These are phyloP conservation scores for Leptoclinus maculatus DNA, from an alignment of 2,797 vertebrate species.

Conservation along the genomic window DNA sequence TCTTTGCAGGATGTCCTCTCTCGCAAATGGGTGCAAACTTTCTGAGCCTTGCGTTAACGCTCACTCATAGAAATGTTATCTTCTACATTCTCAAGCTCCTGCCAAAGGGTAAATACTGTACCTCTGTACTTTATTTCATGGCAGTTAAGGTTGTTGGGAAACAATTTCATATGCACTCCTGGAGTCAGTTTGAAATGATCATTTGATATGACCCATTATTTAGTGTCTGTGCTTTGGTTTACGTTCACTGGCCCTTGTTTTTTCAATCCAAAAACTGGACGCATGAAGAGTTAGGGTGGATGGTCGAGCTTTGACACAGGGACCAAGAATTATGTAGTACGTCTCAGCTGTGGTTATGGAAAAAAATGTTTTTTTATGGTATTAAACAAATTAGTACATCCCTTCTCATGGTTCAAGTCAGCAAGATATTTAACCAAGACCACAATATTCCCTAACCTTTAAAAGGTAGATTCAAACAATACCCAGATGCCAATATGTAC, in stretches of 20 bases:
- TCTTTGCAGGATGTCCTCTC: constrained; percentile 61
- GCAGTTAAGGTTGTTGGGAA: constrained; percentile 8
- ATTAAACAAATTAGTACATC: background rate
- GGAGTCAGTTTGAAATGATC: background rate
- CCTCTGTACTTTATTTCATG: constrained; percentile 11
- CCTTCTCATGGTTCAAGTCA: background rate
- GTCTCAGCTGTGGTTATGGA: background rate
- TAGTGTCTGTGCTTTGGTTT: background rate
- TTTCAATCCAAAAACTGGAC: background rate
- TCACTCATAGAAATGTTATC: constrained; percentile 26
- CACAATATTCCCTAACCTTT: background rate
- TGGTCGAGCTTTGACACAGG: background rate
- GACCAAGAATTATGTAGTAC: background rate
- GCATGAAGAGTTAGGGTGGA: constrained; percentile 1
- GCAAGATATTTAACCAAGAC: background rate
- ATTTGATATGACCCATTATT: constrained; percentile 3
- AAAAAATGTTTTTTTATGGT: background rate
- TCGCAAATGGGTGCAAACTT: constrained; percentile 45
- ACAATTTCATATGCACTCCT: constrained; percentile 7
- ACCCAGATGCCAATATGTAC: background rate
- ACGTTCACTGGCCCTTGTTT: background rate
- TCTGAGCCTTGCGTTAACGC: constrained; percentile 18
- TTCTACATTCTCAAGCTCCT: background rate
- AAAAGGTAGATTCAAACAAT: background rate
- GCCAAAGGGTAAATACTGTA: constrained; percentile 25